Base-by-base conservation (phyloP, 2,888 invertebrate species). In the Eupithecia dodoneata region DNA sequence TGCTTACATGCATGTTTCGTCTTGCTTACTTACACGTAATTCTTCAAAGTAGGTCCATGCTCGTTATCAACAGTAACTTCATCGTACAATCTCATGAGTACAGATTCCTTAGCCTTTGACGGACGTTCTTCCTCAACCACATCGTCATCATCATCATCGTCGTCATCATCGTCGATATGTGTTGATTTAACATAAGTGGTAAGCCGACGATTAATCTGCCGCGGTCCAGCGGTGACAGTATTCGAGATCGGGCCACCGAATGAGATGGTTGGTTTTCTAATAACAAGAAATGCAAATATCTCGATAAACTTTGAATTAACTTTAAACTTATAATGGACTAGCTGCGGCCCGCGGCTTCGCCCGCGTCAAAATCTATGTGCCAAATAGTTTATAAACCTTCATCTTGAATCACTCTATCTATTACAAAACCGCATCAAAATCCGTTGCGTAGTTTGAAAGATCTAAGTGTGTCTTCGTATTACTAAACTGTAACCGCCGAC, bases 11-110 rank as follows among this genome's bases (percentile, higher is more conserved):
- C 94, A 79, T 91, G 80, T 87, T 30, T 30, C 30, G 30, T 30
- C 30, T 30, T 30, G 30, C 30, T 49, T 77, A 72, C 83, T 82
- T 83, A 93, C 94, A 79, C 91, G 80, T 87, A 92, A 73, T 89
- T 87, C 78, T 92, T 94, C n/a, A 94, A 84, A 2, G 90, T 93
- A 2, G 93, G 93, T 5, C 85, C 87, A 3, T 3, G 9, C 18
- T 59, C 9, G 59, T 41, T 30, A 2, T 87, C 87, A 6, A 82
- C 81, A 12, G 78, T 72, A 0, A 73, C 44, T 0, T 83, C 77
- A 59, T 59, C 59, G 59, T 59, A 59, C 59, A 59, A 59, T 18
- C 18, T 59, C 59, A 18, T 18, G 18, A 59, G 18, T n/a, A 18
- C 18, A 18, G 18, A 18, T 59, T 59, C 59, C 18, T 59, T 59